A percentile compares a stretch with the other conserved stretches of the same genome.
Conservation (phyloP, 2,888 invertebrate genomes). For the Drosophila demipolita region DNA sequence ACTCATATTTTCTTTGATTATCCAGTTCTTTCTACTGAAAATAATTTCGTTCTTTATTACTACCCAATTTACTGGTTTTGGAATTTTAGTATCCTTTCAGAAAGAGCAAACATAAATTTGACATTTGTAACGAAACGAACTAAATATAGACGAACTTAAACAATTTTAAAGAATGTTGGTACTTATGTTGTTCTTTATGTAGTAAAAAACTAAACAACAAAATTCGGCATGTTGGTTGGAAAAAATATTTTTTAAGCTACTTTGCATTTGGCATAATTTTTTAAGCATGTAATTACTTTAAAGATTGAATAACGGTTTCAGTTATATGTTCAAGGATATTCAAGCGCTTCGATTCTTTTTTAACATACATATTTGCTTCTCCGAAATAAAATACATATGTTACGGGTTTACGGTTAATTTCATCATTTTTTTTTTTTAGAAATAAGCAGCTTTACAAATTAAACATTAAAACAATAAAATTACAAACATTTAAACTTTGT, state of each 20-base stretch:
- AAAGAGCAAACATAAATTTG: constrained; percentile 3
- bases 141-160: not conserved
- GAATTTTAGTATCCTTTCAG: constrained; percentile 16
- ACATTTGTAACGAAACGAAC: constrained; percentile 1
- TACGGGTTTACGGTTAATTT: not conserved
- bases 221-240: not conserved
- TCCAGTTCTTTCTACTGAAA: constrained; percentile 26
- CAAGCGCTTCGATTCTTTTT: constrained; percentile 1
- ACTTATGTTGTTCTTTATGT: not conserved
- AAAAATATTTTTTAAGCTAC: not conserved
- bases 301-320: constrained; percentile 13
- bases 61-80: constrained; percentile 5
- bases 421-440: constrained; percentile 21
- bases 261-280: constrained; percentile 12
- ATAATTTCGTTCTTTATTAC: constrained; percentile 6
- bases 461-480: constrained; percentile 68
- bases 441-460: constrained; percentile 46
- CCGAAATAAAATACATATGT: constrained; percentile 32
- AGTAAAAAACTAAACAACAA: not conserved
- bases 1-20: constrained; percentile 48
- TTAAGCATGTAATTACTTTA: not conserved
- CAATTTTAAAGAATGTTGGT: not conserved
- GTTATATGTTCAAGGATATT: constrained; percentile 24
- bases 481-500: constrained; percentile 62
- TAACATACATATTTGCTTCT: constrained; percentile 15